Evolutionary conservation across 2,797 vertebrate genomes (phyloP).

Genomic region (Coracias cyanogaster): DNA sequence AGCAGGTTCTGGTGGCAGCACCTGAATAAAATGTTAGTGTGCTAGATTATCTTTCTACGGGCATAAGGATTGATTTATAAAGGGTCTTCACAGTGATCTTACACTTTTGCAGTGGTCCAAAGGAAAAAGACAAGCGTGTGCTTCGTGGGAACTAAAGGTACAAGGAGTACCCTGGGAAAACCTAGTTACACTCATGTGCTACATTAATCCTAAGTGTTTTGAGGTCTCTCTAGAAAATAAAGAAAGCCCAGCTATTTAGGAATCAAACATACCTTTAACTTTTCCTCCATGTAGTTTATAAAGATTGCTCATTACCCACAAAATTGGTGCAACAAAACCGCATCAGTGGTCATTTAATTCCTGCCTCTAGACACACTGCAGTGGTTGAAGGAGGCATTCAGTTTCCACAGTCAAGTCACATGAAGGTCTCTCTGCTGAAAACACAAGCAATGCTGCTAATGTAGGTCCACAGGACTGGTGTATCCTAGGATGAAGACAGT

Average conservation of each 20-base stretch:
- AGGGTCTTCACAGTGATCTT: neutral
- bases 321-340: neutral
- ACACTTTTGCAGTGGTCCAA: neutral
- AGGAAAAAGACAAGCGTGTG: neutral
- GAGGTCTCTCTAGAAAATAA: neutral
- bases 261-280: neutral
- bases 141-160: neutral
- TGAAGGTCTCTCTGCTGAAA: neutral
- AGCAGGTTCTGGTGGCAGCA: neutral
- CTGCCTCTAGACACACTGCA: rapidly evolving
- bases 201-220: neutral
- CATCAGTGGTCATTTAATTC: neutral
- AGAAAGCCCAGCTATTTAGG: neutral
- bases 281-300: neutral
- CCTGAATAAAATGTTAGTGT: neutral
- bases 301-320: neutral
- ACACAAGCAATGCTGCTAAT: neutral
- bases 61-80: neutral
- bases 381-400: neutral
- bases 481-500: neutral
- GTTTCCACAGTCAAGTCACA: neutral
- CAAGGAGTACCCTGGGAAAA: neutral
- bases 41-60: neutral
- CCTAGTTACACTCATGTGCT: neutral
- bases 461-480: neutral